A percentile compares a stretch with the other conserved stretches of the same genome.
phyloP scores from a whole-genome alignment of 1,140 invertebrate species.

The Micrasema minimum region DNA sequence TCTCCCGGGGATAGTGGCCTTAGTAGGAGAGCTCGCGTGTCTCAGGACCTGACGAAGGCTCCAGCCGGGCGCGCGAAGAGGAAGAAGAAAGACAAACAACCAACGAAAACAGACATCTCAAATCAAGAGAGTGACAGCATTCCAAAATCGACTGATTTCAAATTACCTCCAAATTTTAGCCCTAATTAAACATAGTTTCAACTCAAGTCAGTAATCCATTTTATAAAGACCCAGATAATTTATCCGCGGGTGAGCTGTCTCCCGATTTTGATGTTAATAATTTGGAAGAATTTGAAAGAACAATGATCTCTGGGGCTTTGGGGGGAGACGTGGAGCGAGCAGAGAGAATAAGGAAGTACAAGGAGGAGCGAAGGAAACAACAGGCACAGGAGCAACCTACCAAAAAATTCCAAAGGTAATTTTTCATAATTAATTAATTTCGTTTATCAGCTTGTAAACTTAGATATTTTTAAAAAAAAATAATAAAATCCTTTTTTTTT shows the following conservation, averaged over 20 bases:
- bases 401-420: conserved; percentile 28
- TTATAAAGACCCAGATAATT: neutral
- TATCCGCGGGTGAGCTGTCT: conserved; percentile 6
- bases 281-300: conserved; percentile 28
- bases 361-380: conserved; percentile 73
- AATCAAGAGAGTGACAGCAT: conserved; percentile 5
- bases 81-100: conserved; percentile 37
- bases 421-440: neutral
- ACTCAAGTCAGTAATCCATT: neutral
- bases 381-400: conserved; percentile 58
- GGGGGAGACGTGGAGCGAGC: conserved; percentile 61
- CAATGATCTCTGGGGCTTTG: conserved; percentile 33
- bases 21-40: conserved; percentile 15
- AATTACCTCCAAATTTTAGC: neutral
- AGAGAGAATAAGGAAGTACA: conserved; percentile 73
- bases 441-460: too few relatives aligned
- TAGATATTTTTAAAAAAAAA: too few relatives aligned
- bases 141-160: conserved; percentile 2
- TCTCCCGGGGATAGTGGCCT: neutral
- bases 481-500: neutral
- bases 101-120: conserved; percentile 24
- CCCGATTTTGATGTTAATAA: conserved; percentile 14
- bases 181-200: neutral
- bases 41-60: conserved; percentile 49
- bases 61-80: neutral